Evolutionary conservation across 2,113 vertebrate genomes (phyloP).

Genomic region (Aix galericulata): DNA sequence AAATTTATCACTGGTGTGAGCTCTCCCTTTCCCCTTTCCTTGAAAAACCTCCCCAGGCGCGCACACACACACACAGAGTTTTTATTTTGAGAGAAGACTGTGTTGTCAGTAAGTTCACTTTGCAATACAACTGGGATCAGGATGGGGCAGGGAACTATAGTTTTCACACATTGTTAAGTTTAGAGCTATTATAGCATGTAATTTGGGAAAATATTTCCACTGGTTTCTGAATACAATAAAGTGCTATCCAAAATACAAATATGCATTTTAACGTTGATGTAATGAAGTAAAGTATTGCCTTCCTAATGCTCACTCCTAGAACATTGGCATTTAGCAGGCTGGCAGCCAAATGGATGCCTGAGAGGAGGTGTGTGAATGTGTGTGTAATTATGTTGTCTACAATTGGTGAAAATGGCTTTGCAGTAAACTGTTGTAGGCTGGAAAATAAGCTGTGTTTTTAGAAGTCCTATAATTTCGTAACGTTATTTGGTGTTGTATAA

Average conservation of each 20-base stretch:
- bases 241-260: constrained; percentile 50
- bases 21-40: constrained; percentile 15
- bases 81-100: not conserved
- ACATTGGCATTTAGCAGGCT: constrained; percentile 34
- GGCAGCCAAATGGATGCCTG: constrained; percentile 29
- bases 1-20: constrained; percentile 19
- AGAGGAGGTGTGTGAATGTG: not conserved
- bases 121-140: not conserved
- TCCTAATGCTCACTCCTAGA: constrained; percentile 12
- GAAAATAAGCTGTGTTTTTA: constrained; percentile 48
- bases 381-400: constrained; percentile 61
- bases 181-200: constrained; percentile 17
- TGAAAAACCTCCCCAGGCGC: not conserved
- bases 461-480: constrained; percentile 64
- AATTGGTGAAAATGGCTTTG: constrained; percentile 61
- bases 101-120: not conserved
- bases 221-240: constrained; percentile 49
- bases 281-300: constrained; percentile 53
- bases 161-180: constrained; percentile 32
- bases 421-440: constrained; percentile 41
- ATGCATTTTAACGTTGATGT: constrained; percentile 33
- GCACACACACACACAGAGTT: not conserved
- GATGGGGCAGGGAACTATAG: not conserved
- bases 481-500: constrained; percentile 37
- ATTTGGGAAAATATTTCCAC: constrained; percentile 60